Evolutionary conservation across 2,888 invertebrate genomes (phyloP).

Genomic region (Lasius platythorax): DNA sequence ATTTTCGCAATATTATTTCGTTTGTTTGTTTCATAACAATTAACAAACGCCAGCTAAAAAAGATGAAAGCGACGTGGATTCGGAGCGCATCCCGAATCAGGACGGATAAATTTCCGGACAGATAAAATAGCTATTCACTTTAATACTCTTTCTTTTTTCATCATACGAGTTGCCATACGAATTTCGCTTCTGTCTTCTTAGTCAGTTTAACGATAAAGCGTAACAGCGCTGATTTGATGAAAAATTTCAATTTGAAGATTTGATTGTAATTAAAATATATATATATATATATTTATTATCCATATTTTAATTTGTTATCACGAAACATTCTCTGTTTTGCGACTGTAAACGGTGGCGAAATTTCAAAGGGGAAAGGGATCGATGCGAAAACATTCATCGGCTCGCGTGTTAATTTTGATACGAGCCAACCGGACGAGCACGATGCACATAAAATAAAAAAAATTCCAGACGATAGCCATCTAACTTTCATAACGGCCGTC

Average conservation of each 20-base stretch:
- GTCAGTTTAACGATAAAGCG: slow-evolving; percentile 32
- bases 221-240: slow-evolving; percentile 20
- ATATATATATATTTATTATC: slow-evolving; percentile 21
- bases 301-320: slow-evolving; percentile 9
- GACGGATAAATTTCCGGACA: slow-evolving; percentile 43
- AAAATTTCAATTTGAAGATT: slow-evolving; percentile 42
- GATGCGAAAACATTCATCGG: slow-evolving; percentile 27
- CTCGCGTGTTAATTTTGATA: slow-evolving; percentile 52
- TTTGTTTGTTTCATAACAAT: slow-evolving; percentile 54
- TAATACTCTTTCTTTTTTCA: slow-evolving; percentile 1
- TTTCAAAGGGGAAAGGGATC: not conserved
- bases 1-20: slow-evolving; percentile 48
- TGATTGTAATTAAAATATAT: slow-evolving; percentile 12
- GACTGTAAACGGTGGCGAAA: not conserved
- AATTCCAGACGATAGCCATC: slow-evolving; percentile 50
- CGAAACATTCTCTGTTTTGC: not conserved
- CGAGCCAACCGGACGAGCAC: slow-evolving; percentile 2
- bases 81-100: slow-evolving; percentile 29
- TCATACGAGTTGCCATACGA: not conserved
- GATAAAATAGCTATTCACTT: slow-evolving; percentile 46
- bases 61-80: slow-evolving; percentile 39
- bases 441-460: slow-evolving; percentile 30
- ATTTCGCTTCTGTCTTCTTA: slow-evolving; percentile 3
- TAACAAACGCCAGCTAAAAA: slow-evolving; percentile 46
- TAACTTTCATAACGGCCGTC: slow-evolving; percentile 46